phyloP scores from a whole-genome alignment of 2,797 vertebrate species.

The Varecia variegata region DNA sequence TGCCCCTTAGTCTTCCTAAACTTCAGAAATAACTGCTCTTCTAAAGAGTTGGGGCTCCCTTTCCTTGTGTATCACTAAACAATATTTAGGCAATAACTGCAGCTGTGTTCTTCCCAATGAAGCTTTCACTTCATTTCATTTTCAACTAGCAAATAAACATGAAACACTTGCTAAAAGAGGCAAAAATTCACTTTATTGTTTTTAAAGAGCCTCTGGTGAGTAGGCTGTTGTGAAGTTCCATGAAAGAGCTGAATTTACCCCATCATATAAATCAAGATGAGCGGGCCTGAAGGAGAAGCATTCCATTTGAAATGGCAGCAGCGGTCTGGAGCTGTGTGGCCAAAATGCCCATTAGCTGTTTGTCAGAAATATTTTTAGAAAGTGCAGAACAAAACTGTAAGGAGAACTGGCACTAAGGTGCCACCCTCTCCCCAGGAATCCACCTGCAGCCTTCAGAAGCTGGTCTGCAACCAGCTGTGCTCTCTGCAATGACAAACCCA shows the following conservation, averaged over 20 bases:
- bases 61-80: background rate
- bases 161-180: slow-evolving; percentile 18
- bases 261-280: slow-evolving; percentile 26
- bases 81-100: background rate
- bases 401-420: slow-evolving; percentile 35
- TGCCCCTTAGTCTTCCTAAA: background rate
- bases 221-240: background rate
- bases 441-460: slow-evolving; percentile 44
- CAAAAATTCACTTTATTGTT: background rate
- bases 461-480: slow-evolving; percentile 22
- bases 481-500: background rate
- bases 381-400: slow-evolving; percentile 58
- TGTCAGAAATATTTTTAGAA: slow-evolving; percentile 74
- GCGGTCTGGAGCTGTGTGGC: slow-evolving; percentile 51
- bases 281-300: background rate
- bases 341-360: slow-evolving; percentile 72
- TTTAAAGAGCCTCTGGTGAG: background rate
- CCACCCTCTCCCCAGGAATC: slow-evolving; percentile 41
- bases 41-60: background rate
- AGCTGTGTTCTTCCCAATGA: background rate
- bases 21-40: background rate
- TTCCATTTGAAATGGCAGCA: slow-evolving; percentile 13
- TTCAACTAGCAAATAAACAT: background rate
- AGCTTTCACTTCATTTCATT: background rate
- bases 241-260: background rate